Evolutionary conservation across 2,797 vertebrate genomes (phyloP).

Genomic region (Chlorospingus flavigularis): DNA sequence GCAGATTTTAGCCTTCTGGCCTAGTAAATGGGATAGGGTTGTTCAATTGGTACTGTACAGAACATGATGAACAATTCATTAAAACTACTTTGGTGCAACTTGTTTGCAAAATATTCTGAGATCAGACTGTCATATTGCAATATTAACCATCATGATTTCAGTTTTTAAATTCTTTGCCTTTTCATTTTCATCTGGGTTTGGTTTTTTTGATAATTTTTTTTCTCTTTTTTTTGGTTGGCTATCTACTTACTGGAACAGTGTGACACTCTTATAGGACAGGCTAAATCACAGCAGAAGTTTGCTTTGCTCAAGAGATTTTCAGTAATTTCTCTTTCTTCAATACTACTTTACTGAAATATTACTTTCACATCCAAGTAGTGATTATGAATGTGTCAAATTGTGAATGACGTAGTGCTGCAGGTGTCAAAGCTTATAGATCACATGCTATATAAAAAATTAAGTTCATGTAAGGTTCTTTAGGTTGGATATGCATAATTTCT

Average conservation of each 20-base stretch:
- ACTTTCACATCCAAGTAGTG: neutral
- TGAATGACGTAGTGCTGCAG: neutral
- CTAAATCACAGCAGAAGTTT: neutral
- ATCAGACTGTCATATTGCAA: slow-evolving; percentile 21
- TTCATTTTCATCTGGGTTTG: slow-evolving; percentile 45
- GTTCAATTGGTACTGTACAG: neutral
- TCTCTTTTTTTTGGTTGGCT: neutral
- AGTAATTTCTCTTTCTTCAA: neutral
- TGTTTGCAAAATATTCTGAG: slow-evolving; percentile 36
- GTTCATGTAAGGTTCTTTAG: neutral
- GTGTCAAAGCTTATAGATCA: neutral
- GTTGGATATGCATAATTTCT: neutral
- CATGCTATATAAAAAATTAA: neutral
- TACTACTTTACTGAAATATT: neutral
- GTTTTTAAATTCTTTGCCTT: slow-evolving; percentile 51
- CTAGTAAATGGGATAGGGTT: neutral
- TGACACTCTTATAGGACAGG: neutral
- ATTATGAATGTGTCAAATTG: neutral
- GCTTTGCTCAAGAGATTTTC: neutral
- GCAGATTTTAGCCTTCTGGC: neutral
- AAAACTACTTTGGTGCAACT: slow-evolving; percentile 66
- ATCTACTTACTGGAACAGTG: neutral
- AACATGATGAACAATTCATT: slow-evolving; percentile 2
- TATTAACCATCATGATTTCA: slow-evolving; percentile 51
- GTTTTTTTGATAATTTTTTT: neutral